Evolutionary conservation across 2,113 vertebrate genomes (phyloP).

Genomic region (Stomatorhinus ivindoensis): DNA sequence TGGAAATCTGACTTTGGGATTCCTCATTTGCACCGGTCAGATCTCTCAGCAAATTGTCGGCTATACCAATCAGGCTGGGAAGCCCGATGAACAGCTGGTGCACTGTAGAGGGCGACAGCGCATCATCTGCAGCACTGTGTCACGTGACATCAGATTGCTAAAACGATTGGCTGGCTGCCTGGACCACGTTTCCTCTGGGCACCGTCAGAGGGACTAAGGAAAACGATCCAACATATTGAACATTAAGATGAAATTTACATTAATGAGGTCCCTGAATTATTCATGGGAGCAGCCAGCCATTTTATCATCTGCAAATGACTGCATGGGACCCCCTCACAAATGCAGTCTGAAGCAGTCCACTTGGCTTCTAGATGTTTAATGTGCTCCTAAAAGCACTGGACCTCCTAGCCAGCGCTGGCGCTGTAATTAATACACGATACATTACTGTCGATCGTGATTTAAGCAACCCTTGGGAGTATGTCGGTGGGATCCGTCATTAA

Average conservation of each 20-base stretch:
- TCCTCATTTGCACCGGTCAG: not conserved
- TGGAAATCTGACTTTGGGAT: not conserved
- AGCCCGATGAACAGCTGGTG: not conserved
- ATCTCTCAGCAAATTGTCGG: not conserved
- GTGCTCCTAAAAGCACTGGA: constrained; percentile 28
- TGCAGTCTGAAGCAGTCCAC: constrained; percentile 37
- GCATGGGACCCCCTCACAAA: constrained; percentile 33
- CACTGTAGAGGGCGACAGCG: not conserved
- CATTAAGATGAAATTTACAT: constrained; percentile 52
- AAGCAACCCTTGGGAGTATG: not conserved
- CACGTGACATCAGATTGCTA: not conserved
- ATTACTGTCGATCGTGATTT: constrained; percentile 22
- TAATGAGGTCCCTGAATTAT: constrained; percentile 57
- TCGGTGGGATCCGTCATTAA: not conserved
- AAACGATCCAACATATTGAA: constrained; percentile 22
- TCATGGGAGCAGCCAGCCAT: constrained; percentile 58
- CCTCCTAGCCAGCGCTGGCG: constrained; percentile 26
- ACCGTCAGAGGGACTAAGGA: not conserved
- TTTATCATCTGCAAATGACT: constrained; percentile 52
- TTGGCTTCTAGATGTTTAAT: constrained; percentile 38
- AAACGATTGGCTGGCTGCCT: not conserved
- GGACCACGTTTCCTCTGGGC: not conserved
- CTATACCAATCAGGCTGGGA: not conserved
- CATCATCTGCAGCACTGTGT: not conserved
- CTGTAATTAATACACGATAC: constrained; percentile 46